A percentile compares a stretch with the other conserved stretches of the same genome.
Evolutionary conservation across 2,797 vertebrate genomes (phyloP).

Genomic region (Pseudomugil gertrudae): DNA sequence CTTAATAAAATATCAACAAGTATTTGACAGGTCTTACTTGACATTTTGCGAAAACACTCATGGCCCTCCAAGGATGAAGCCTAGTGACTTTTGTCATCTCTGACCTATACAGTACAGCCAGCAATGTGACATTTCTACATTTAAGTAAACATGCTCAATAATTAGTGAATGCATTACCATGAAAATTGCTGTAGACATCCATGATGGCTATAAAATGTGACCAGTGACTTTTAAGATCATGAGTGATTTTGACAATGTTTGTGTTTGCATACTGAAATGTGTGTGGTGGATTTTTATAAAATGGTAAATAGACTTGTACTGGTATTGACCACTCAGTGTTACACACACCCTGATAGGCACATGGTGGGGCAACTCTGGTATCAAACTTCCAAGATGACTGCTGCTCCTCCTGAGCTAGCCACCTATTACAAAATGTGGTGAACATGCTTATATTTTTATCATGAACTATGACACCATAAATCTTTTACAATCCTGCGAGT

Average conservation of each 20-base stretch:
- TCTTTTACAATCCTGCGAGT: no score
- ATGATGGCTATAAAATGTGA: not conserved
- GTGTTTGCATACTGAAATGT: not conserved
- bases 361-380: no score
- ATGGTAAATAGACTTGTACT: no score
- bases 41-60: not conserved
- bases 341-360: no score
- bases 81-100: not conserved
- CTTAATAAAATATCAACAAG: not conserved
- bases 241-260: not conserved
- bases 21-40: not conserved
- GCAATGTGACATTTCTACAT: not conserved
- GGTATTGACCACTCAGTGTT: no score
- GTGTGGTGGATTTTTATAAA: not conserved
- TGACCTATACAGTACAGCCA: not conserved
- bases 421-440: not conserved
- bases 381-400: no score
- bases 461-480: no score
- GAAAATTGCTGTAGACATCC: not conserved
- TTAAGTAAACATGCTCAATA: not conserved
- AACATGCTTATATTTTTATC: not conserved
- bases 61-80: not conserved
- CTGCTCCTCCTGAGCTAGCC: no score
- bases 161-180: not conserved
- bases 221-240: not conserved